Base-by-base conservation (phyloP, 2,797 vertebrate species). In the Benthosema pterotum region DNA sequence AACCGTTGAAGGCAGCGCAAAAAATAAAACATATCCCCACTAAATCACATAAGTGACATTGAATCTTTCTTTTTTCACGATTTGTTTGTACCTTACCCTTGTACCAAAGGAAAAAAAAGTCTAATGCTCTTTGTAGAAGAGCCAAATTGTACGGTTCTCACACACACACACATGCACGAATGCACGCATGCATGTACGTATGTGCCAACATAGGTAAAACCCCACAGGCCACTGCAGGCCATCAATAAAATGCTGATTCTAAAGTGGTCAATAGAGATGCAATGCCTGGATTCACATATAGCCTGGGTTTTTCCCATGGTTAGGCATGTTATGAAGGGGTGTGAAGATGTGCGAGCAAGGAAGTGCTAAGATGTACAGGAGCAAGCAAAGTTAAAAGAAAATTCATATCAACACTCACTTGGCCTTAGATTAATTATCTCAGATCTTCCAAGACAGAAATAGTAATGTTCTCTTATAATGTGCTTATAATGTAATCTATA, bases 211-310 rank as follows among this genome's bases (percentile, higher is more conserved):
- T 57, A 51, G 65, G 14, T 38, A 38, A 38, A 38, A 38, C 19
- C 45, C 19, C 22, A 25, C 11, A 46, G 17, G 46, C 12, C 15
- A 49, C 45, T 49, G 19, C 22, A 25, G 22, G 11, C 11, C 55
- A 72, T 87, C 76, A 67, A 80, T 78, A 79, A 62, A 42, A 15
- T 50, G 57, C 51, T 49, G 65, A 72, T 74, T 68, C 57, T 63
- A 25, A 67, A n/a, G 43, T 25, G 57, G 64, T 80, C 76, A 63
- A 61, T 76, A 47, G 22, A 50, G 43, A 45, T 50, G 46, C 69
- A 59, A 74, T 56, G 71, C 70, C 72, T 69, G 42, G 19, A 16
- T 60, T 49, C 57, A 43, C 18, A 11, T 25, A 25, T 25, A 25
- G 25, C n/a, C 5, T 16, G 25, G 11, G 68, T 63, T 61, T 82